Conservation (phyloP, 2,888 invertebrate species). For the Eulithis prunata region DNA sequence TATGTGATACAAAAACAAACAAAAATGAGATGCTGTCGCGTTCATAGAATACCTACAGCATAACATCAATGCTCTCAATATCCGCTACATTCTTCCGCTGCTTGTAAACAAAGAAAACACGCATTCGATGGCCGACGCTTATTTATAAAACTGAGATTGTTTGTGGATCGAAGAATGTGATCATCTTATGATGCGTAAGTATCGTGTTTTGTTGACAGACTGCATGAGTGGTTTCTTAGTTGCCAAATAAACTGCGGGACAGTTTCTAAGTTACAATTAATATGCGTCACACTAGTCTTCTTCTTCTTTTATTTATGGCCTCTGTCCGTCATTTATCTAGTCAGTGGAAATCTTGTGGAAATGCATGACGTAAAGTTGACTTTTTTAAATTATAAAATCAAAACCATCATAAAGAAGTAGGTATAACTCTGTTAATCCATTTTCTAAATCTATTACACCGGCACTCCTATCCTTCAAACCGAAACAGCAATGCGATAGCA, state of each 20-base stretch:
- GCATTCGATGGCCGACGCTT: conserved; percentile 46
- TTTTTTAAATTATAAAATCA: too few species aligned
- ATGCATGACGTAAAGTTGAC: too few species aligned
- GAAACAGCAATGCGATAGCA: conserved; percentile 26
- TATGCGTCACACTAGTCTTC: not conserved
- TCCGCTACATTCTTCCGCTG: conserved; percentile 26
- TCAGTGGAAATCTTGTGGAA: too few species aligned
- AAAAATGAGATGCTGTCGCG: conserved; percentile 19
- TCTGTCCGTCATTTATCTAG: too few species aligned
- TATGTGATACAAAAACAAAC: conserved; percentile 15
- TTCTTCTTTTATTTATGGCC: too few species aligned
- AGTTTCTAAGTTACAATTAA: not conserved
- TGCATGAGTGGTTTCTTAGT: not conserved
- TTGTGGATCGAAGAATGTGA: conserved; percentile 48
- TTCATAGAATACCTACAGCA: conserved; percentile 28
- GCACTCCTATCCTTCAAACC: not conserved
- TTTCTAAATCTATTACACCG: conserved; percentile 22
- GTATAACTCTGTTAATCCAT: conserved; percentile 27
- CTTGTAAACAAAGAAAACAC: conserved; percentile 38
- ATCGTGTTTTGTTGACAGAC: not conserved
- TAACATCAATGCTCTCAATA: conserved; percentile 27
- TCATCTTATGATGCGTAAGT: conserved; percentile 35
- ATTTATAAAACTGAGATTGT: conserved; percentile 58
- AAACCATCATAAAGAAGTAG: too few species aligned
- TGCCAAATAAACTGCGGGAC: not conserved